Evolutionary conservation across 2,113 vertebrate species (phyloP).

Genomic region (Phoxinus phoxinus): DNA sequence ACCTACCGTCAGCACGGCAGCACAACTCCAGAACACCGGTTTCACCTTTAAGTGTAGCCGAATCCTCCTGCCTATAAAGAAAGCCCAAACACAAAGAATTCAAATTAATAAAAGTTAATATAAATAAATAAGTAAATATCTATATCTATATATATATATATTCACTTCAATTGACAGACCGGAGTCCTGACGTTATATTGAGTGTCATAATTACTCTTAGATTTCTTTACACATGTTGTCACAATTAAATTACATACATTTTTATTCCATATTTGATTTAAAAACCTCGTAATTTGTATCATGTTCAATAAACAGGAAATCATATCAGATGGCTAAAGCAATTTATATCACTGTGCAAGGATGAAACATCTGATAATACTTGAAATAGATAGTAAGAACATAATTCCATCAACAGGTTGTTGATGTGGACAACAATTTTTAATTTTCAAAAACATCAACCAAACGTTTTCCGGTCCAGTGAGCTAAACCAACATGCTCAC

Average conservation of each 20-base stretch:
- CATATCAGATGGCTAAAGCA: background rate
- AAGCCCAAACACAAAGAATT: constrained; percentile 27
- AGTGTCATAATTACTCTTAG: background rate
- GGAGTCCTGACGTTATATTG: background rate
- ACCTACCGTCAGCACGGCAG: constrained; percentile 64
- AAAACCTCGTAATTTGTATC: background rate
- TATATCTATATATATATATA: too few species aligned
- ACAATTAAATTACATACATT: background rate
- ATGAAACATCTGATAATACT: background rate
- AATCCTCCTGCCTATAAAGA: constrained; percentile 55
- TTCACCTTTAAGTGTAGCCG: background rate
- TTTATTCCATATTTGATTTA: background rate
- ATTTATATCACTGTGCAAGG: background rate
- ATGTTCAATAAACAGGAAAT: background rate
- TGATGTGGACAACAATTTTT: background rate
- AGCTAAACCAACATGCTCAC: background rate
- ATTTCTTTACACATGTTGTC: background rate
- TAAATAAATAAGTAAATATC: too few species aligned
- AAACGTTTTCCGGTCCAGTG: background rate
- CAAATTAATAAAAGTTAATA: constrained; percentile 1
- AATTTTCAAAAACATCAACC: constrained; percentile 8
- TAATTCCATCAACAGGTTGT: background rate
- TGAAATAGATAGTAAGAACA: background rate
- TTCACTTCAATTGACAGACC: background rate
- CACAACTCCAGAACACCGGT: background rate